Evolutionary conservation across 2,113 vertebrate genomes (phyloP).

Genomic region (Crotalus helleri): DNA sequence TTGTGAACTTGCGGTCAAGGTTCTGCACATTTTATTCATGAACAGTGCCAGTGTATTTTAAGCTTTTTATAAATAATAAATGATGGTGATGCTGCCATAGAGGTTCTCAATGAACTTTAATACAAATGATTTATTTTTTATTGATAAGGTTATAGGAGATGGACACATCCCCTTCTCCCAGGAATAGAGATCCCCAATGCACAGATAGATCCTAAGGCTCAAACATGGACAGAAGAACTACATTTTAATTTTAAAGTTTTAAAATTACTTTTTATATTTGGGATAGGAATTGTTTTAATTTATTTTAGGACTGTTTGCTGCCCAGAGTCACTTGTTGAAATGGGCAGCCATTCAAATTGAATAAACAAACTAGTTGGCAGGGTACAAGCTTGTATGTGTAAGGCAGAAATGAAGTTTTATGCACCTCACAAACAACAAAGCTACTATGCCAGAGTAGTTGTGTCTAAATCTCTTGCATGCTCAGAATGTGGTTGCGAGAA

Average conservation of each 20-base stretch:
- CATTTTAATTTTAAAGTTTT: background rate
- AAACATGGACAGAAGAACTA: background rate
- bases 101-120: background rate
- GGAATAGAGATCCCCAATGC: background rate
- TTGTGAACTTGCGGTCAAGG: background rate
- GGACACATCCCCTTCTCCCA: background rate
- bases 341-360: background rate
- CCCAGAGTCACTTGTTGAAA: background rate
- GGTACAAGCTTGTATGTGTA: background rate
- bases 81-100: background rate
- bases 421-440: background rate
- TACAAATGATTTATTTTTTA: background rate
- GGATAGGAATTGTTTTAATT: background rate
- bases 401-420: background rate
- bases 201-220: background rate
- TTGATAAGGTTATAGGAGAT: background rate
- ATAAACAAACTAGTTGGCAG: background rate
- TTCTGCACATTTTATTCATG: constrained; percentile 9
- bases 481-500: background rate
- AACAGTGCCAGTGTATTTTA: constrained; percentile 1
- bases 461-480: background rate
- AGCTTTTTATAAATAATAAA: constrained; percentile 19
- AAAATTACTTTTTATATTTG: background rate
- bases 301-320: background rate
- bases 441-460: background rate